Percentiles rank a stretch among this genome's conserved stretches.
phyloP scores from a whole-genome alignment of 2,113 vertebrate species.

The Odocoileus hemionus region DNA sequence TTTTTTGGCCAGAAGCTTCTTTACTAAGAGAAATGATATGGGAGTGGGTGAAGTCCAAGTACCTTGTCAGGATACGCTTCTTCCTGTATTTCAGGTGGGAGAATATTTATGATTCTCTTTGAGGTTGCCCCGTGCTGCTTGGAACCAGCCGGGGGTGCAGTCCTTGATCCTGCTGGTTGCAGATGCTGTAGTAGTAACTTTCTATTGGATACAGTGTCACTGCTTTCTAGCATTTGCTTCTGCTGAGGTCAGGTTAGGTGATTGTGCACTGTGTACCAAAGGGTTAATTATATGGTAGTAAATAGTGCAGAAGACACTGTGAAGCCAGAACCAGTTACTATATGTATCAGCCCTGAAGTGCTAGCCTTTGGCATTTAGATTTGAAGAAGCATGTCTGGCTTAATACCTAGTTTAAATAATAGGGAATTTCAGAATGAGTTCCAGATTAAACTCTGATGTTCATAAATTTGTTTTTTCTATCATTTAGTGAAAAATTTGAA shows the following conservation, averaged over 20 bases:
- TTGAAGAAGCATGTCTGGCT: neutral
- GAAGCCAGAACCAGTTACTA: neutral
- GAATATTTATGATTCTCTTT: neutral
- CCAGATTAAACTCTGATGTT: neutral
- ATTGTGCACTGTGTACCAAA: neutral
- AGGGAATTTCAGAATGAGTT: neutral
- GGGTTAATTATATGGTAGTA: neutral
- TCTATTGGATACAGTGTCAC: neutral
- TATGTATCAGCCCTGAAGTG: neutral
- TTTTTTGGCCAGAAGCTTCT: neutral
- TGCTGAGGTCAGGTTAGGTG: neutral
- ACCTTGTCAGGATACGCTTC: neutral
- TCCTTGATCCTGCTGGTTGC: neutral
- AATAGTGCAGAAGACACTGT: neutral
- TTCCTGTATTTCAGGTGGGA: neutral
- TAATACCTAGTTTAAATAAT: neutral
- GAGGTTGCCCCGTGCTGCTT: neutral
- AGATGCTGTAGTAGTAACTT: neutral
- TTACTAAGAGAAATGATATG: neutral
- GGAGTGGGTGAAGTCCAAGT: neutral
- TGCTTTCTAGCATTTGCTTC: neutral
- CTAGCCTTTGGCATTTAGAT: neutral
- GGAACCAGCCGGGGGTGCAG: neutral
- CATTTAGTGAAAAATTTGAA: slow-evolving; percentile 9
- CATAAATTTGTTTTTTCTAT: slow-evolving; percentile 10